Conservation (phyloP, 2,888 invertebrate genomes). For the Aproaerema taeniolella region DNA sequence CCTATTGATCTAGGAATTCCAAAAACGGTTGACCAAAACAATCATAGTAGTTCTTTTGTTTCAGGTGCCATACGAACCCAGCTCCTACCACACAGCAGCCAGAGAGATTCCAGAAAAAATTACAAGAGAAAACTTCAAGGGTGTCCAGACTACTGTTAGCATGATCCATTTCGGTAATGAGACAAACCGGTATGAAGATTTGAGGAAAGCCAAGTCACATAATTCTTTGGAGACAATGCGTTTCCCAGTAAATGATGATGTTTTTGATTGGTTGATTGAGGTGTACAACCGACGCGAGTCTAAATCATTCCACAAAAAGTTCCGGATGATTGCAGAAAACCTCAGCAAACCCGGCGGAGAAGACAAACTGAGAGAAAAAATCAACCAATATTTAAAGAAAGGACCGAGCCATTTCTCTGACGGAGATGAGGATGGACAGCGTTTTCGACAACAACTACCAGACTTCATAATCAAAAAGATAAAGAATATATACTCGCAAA, state of each 20-base stretch:
- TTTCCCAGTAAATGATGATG: constrained; percentile 14
- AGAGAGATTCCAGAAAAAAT: too few relatives aligned
- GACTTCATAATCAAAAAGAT: constrained; percentile 22
- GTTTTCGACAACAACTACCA: constrained; percentile 25
- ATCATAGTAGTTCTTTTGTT: not conserved
- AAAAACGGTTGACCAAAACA: not conserved
- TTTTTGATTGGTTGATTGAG: constrained; percentile 21
- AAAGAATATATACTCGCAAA: constrained; percentile 13
- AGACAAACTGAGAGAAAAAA: constrained; percentile 26
- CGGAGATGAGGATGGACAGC: constrained; percentile 18
- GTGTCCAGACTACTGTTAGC: constrained; percentile 17
- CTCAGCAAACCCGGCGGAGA: constrained; percentile 27
- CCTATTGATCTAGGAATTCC: not conserved
- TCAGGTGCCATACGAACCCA: not conserved
- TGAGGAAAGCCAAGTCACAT: constrained; percentile 18
- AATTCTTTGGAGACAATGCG: constrained; percentile 6
- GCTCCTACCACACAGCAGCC: not conserved
- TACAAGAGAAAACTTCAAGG: too few relatives aligned
- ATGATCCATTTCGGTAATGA: constrained; percentile 13
- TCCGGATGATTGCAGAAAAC: constrained; percentile 25
- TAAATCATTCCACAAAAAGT: constrained; percentile 23
- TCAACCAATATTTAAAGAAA: constrained; percentile 25
- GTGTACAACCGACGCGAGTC: constrained; percentile 16
- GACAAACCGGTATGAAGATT: constrained; percentile 3
- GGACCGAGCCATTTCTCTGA: constrained; percentile 21